Conservation (phyloP, 2,888 invertebrate genomes). For the Pasiphila rectangulata region DNA sequence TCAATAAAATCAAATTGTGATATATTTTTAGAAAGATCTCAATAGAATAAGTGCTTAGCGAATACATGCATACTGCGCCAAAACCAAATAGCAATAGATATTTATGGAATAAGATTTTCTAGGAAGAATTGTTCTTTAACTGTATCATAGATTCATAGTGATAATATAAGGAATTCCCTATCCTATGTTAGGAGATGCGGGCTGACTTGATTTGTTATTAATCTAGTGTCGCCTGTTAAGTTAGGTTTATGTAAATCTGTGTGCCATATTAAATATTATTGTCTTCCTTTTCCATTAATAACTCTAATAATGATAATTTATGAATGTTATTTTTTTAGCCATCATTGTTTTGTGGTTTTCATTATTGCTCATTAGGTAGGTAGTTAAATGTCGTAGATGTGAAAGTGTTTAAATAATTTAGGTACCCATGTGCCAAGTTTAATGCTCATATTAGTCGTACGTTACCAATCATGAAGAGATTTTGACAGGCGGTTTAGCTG, state of each 20-base stretch:
- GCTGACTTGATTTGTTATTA: too few species aligned
- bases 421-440: slow-evolving; percentile 39
- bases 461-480: slow-evolving; percentile 32
- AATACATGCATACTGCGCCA: slow-evolving; percentile 3
- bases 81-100: too few species aligned
- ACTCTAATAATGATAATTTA: slow-evolving; percentile 1
- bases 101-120: too few species aligned
- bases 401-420: slow-evolving; percentile 8
- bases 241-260: too few species aligned
- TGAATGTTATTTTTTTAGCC: slow-evolving; percentile 14
- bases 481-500: slow-evolving; percentile 1
- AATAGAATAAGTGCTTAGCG: slow-evolving; percentile 8
- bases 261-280: slow-evolving; percentile 18
- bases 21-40: slow-evolving; percentile 23
- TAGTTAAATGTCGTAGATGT: slow-evolving; percentile 14
- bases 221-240: too few species aligned
- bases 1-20: slow-evolving; percentile 16
- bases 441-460: slow-evolving; percentile 38
- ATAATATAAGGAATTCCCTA: too few species aligned
- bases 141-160: too few species aligned
- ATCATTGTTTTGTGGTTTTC: not conserved
- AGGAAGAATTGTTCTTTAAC: too few species aligned
- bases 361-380: slow-evolving; percentile 15
- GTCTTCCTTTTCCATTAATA: too few species aligned
- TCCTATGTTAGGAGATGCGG: too few species aligned